These are phyloP conservation scores for Actinernus sp. DNA, from an alignment of 92 coral and sea anemone species.

Conservation along the genomic window DNA sequence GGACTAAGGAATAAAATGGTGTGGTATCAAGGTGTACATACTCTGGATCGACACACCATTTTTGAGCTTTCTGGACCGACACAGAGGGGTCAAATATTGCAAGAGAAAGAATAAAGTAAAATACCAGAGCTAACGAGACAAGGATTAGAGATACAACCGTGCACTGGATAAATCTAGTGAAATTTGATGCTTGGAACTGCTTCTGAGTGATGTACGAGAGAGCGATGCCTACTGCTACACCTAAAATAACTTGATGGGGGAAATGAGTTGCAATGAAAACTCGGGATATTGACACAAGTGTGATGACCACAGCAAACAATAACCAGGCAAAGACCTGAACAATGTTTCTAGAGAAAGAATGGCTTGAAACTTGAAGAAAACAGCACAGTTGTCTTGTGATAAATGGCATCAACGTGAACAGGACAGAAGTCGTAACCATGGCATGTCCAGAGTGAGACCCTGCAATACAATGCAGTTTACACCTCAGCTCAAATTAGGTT, in stretches of 20 bases:
- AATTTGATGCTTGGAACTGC: conserved; percentile 1
- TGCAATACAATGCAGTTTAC: conserved; percentile 26
- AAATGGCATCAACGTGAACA: conserved; percentile 49
- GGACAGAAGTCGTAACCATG: conserved; percentile 91
- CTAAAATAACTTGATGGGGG: conserved; percentile 89
- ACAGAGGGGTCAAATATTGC: conserved; percentile 76
- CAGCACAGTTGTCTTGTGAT: conserved; percentile 14
- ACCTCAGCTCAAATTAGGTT: too few relatives aligned
- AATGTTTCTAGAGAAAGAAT: neutral
- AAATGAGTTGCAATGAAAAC: conserved; percentile 93
- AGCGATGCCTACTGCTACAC: conserved; percentile 58
- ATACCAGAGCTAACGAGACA: conserved; percentile 20
- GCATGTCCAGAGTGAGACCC: conserved; percentile 96
- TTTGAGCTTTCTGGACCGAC: conserved; percentile 74
- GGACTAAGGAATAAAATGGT: conserved; percentile 83
- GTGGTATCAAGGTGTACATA: conserved; percentile 80
- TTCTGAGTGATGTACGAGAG: conserved; percentile 22
- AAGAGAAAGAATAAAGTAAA: conserved; percentile 58
- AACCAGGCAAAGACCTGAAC: conserved; percentile 33
- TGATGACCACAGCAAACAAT: conserved; percentile 27
- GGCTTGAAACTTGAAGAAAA: neutral
- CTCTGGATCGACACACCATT: conserved; percentile 71
- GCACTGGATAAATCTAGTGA: conserved; percentile 19
- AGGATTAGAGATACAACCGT: conserved; percentile 27
- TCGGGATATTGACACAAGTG: conserved; percentile 79